A percentile compares a stretch with the other conserved stretches of the same genome.
These are phyloP conservation scores for Agonopterix subpropinquella DNA, from an alignment of 2,888 invertebrate species.

Conservation along the genomic window DNA sequence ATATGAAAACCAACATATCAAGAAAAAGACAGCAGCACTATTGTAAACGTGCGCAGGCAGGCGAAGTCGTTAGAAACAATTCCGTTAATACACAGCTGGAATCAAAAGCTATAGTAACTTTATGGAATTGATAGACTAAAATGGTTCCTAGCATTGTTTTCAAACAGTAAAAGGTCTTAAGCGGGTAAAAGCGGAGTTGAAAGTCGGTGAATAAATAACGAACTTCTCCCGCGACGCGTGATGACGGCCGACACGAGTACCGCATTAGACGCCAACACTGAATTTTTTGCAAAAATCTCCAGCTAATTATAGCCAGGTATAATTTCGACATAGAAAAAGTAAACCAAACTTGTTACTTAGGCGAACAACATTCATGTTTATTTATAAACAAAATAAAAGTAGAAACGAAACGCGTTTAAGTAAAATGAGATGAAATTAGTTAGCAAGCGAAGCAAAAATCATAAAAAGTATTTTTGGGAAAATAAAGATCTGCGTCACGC, in stretches of 20 bases:
- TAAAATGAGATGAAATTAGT: too few relatives aligned
- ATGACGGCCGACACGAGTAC: slow-evolving; percentile 73
- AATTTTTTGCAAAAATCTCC: slow-evolving; percentile 37
- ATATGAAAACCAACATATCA: not conserved
- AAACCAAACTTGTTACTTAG: slow-evolving; percentile 32
- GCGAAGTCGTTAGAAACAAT: too few relatives aligned
- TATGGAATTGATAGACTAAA: slow-evolving; percentile 17
- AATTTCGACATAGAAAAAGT: slow-evolving; percentile 18
- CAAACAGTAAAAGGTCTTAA: slow-evolving; percentile 40
- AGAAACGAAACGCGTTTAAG: not conserved
- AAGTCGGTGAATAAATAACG: slow-evolving; percentile 70
- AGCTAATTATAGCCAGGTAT: slow-evolving; percentile 40
- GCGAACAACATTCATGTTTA: slow-evolving; percentile 2
- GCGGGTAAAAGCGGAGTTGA: slow-evolving; percentile 54
- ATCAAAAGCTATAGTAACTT: too few relatives aligned
- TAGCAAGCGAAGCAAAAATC: too few relatives aligned
- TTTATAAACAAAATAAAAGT: slow-evolving; percentile 1
- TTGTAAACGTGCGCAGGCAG: too few relatives aligned
- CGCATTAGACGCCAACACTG: slow-evolving; percentile 64
- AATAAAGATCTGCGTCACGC: too few relatives aligned
- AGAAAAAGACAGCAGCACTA: not conserved
- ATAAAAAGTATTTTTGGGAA: too few relatives aligned
- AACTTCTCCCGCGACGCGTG: slow-evolving; percentile 71
- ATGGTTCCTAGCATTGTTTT: slow-evolving; percentile 19
- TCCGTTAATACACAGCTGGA: too few relatives aligned